These are phyloP conservation scores for Carcharodon carcharias DNA, from an alignment of 2,797 vertebrate species.

Conservation along the genomic window DNA sequence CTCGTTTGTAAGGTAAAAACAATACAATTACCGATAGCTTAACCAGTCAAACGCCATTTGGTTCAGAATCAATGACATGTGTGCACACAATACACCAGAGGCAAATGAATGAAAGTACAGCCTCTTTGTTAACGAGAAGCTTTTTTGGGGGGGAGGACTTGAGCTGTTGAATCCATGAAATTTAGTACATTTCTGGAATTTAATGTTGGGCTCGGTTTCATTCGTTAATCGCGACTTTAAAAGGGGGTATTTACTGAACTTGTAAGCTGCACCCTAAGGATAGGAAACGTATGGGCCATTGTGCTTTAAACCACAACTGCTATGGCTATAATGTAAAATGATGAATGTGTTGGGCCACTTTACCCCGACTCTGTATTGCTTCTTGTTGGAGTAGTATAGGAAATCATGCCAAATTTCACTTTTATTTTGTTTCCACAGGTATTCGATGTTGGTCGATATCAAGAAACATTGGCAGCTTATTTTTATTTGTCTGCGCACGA, in stretches of 20 bases:
- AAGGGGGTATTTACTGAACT: too few species aligned
- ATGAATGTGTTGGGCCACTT: background rate
- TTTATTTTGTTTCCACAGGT: constrained; percentile 62
- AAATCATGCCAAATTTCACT: background rate
- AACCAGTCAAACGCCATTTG: background rate
- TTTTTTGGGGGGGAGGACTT: background rate
- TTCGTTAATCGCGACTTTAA: background rate
- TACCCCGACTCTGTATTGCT: constrained; percentile 44
- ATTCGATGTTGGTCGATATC: constrained; percentile 91
- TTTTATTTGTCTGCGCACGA: constrained; percentile 88
- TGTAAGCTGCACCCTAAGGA: background rate
- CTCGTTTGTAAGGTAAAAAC: constrained; percentile 89
- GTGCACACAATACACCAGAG: background rate
- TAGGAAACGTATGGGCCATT: background rate
- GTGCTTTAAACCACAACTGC: background rate
- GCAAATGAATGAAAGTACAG: background rate
- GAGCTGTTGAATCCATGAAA: background rate
- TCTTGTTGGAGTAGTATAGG: constrained; percentile 43
- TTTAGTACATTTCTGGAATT: background rate
- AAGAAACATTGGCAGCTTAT: constrained; percentile 93
- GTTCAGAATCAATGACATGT: background rate
- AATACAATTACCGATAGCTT: background rate
- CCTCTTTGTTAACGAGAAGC: background rate
- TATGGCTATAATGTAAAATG: background rate
- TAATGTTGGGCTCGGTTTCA: background rate